phyloP scores from a whole-genome alignment of 2,888 invertebrate genomes.

The Pasiphila rectangulata region DNA sequence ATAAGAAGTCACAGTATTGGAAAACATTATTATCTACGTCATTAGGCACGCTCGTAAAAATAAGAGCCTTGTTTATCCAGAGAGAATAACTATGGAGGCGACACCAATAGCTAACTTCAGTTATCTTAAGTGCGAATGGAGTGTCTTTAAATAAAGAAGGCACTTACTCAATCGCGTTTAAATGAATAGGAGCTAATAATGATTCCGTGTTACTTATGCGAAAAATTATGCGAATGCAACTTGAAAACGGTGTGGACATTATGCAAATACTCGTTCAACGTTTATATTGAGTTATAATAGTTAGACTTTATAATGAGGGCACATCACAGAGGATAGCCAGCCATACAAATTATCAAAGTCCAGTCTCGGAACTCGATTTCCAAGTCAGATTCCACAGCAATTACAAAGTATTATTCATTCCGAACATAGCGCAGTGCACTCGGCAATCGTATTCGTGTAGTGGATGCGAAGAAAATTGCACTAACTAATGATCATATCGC shows the following conservation, averaged over 20 bases:
- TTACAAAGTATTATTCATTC: slow-evolving; percentile 69
- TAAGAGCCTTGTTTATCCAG: slow-evolving; percentile 39
- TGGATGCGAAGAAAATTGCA: slow-evolving; percentile 75
- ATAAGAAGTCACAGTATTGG: slow-evolving; percentile 6
- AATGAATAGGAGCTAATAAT: slow-evolving; percentile 47
- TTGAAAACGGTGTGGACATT: slow-evolving; percentile 40
- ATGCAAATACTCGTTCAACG: slow-evolving; percentile 46
- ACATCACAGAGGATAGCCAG: slow-evolving; percentile 47
- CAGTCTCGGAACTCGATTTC: slow-evolving; percentile 50
- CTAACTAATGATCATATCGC: slow-evolving; percentile 76
- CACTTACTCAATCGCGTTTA: slow-evolving; percentile 48
- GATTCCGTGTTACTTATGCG: slow-evolving; percentile 34
- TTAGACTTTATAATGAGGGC: slow-evolving; percentile 48
- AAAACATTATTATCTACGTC: slow-evolving; percentile 24
- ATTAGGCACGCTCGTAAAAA: slow-evolving; percentile 26
- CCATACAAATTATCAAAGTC: slow-evolving; percentile 53
- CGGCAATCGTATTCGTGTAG: slow-evolving; percentile 61
- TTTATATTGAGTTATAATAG: slow-evolving; percentile 42
- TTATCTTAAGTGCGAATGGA: slow-evolving; percentile 60
- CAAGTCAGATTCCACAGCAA: slow-evolving; percentile 60
- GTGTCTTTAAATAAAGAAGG: slow-evolving; percentile 48
- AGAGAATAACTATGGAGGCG: slow-evolving; percentile 32
- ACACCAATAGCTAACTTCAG: slow-evolving; percentile 37
- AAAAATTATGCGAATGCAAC: slow-evolving; percentile 39
- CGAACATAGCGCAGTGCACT: slow-evolving; percentile 46